Percentiles rank a stretch among this genome's conserved stretches.
These are phyloP conservation scores for Seriola dumerili DNA, from an alignment of 2,113 vertebrate genomes.

Conservation along the genomic window DNA sequence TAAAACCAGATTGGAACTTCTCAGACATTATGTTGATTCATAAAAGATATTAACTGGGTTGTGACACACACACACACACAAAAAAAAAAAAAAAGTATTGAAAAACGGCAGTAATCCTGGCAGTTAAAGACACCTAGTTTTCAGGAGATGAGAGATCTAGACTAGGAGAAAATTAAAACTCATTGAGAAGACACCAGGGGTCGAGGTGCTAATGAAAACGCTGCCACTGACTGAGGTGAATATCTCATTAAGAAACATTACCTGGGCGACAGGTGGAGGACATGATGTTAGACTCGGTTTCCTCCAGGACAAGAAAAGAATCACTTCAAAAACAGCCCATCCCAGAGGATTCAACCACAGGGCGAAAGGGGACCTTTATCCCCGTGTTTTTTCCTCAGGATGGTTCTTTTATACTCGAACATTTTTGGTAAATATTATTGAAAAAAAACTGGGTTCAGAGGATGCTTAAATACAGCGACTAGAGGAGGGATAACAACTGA, in stretches of 20 bases:
- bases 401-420: slow-evolving; percentile 2
- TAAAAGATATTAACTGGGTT: slow-evolving; percentile 52
- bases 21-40: slow-evolving; percentile 43
- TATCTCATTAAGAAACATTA: slow-evolving; percentile 34
- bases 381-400: neutral
- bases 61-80: slow-evolving; percentile 1
- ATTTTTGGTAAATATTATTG: slow-evolving; percentile 20
- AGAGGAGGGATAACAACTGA: slow-evolving; percentile 19
- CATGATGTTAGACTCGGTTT: neutral
- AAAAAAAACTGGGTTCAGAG: neutral
- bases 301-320: slow-evolving; percentile 1
- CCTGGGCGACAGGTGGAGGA: slow-evolving; percentile 5
- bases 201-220: slow-evolving; percentile 24
- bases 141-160: slow-evolving; percentile 7
- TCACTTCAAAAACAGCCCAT: neutral
- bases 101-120: neutral
- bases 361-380: neutral
- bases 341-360: neutral
- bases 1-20: slow-evolving; percentile 26
- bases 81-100: slow-evolving; percentile 6
- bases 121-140: neutral
- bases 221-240: neutral
- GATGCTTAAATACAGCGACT: neutral
- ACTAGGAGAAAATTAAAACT: slow-evolving; percentile 13
- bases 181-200: neutral